Percentiles rank a stretch among this genome's conserved stretches.
Evolutionary conservation across 2,888 invertebrate genomes (phyloP).

Genomic region (Notocelia uddmanniana): DNA sequence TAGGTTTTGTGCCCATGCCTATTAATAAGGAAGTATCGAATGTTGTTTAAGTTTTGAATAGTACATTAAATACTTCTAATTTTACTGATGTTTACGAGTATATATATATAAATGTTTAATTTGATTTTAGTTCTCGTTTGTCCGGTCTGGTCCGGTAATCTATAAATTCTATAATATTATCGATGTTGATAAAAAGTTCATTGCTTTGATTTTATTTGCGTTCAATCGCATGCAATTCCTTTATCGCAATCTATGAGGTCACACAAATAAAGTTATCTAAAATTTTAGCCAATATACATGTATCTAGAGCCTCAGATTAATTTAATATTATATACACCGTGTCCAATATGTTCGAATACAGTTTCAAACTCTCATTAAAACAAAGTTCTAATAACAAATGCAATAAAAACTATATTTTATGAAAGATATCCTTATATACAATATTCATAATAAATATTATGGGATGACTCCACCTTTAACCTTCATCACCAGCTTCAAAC

Average conservation of each 20-base stretch:
- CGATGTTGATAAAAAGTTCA: conserved; percentile 48
- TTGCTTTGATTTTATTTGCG: conserved; percentile 45
- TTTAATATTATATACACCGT: background rate
- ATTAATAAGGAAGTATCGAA: conserved; percentile 25
- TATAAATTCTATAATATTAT: too few relatives aligned
- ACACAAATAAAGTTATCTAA: too few relatives aligned
- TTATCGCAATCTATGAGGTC: conserved; percentile 33
- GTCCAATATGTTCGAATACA: too few relatives aligned
- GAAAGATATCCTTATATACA: too few relatives aligned
- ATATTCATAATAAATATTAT: too few relatives aligned
- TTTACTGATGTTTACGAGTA: conserved; percentile 21
- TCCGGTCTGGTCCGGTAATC: conserved; percentile 46
- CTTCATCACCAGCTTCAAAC: too few relatives aligned
- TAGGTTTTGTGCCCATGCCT: conserved; percentile 23
- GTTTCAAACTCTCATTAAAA: too few relatives aligned
- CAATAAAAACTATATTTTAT: too few relatives aligned
- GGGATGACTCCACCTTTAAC: too few relatives aligned
- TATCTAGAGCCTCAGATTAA: background rate
- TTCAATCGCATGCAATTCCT: conserved; percentile 29
- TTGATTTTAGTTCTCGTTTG: conserved; percentile 26
- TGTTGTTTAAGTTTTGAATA: conserved; percentile 12
- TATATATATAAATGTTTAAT: conserved; percentile 12
- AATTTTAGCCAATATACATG: too few relatives aligned
- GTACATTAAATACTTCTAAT: conserved; percentile 4
- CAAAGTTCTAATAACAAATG: too few relatives aligned